Base-by-base conservation (phyloP, 2,888 invertebrate species). In the Dynastes hyllus region DNA sequence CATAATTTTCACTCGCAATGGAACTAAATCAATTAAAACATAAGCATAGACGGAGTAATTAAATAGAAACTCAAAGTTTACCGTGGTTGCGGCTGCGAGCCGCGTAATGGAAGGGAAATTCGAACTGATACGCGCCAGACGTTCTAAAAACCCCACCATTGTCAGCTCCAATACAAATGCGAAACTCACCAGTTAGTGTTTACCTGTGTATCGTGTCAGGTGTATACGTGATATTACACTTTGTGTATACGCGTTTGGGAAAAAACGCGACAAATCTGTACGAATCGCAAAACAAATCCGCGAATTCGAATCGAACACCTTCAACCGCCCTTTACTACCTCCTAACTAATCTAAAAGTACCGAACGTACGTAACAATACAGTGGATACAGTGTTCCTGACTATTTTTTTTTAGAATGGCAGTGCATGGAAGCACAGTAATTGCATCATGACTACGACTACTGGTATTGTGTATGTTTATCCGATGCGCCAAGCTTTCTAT, bases 401-500 rank as follows among this genome's bases (percentile, higher is more conserved):
- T n/a, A 6, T 55, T 5, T 6, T 9, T 27, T 63, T 63, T 63
- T 32, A 61, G 40, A 55, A 50, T 50, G 27, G 16, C 40, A 63
- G 58, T 63, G 69, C 58, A 61, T 73, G 76, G 32, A 40, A 27
- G 50, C 69, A 67, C 53, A 29, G 5, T 37, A 37, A 75, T 82
- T 82, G 79, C 81, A 81, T 81, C 81, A 81, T 78, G 75, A 78
- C 16, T 37, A 37, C 45, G 11, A 2, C 45, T 45, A 45, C 45
- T 67, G 55, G 66, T 66, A 81, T 81, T 81, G 82, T 82, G 77
- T 70, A 80, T 82, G 82, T 80, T 80, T 70, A 82, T 45, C 75
- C 73, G 71, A 80, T 79, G 81, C 81, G 80, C 80, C 80, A 79
- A 78, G 81, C 80, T 82, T 82, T 81, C 81, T 81, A 81, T 61